Base-by-base conservation (phyloP, 2,797 vertebrate species). In the Sebastolobus altivelis region DNA sequence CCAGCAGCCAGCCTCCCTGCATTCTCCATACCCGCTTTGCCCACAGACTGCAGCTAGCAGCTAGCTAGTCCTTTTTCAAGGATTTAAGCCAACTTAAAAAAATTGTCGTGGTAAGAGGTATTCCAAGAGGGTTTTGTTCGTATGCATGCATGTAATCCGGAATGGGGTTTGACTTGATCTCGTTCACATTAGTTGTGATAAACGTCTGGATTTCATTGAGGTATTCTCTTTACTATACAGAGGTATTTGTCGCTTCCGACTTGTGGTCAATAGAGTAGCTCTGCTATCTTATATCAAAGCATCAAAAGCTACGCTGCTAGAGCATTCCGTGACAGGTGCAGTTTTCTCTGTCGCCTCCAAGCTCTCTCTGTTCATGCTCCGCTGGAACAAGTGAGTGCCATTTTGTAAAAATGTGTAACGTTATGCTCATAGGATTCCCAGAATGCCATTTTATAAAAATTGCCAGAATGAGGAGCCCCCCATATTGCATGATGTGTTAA, bases 241-340 rank as follows among this genome's bases (percentile, higher is more conserved):
- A 20, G 27, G 11, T 60, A 27, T 80, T 80, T 80, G 72, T 79
- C 77, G 22, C 20, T 20, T 18, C 14, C 25, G 33, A 71, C 38
- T 67, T 63, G 16, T 33, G 52, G 37, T 52, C 35, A 27, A 9
- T 77, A 12, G 18, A 68, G 20, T 25, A n/a, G 35, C 43, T 77
- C 4, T 27, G 65, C 65, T 83, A 78, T 77, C 10, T 70, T 18
- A 1, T 43, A 25, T 25, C 25, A 18, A 63, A 76, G 29, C 66
- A 69, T 33, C 16, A 54, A 38, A 27, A 77, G 79, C 29, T 69
- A 33, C 2, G 56, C n/a, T 35, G 63, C 52, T 68, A 6, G 52
- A 80, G 81, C 73, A 52, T 85, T 86, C 54, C 58, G 89, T 90
- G 90, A 93, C 93, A 92, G 93, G 93, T 93, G 92, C 92, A 83